phyloP scores from a whole-genome alignment of 2,888 invertebrate species.

The Apotomis capreana region DNA sequence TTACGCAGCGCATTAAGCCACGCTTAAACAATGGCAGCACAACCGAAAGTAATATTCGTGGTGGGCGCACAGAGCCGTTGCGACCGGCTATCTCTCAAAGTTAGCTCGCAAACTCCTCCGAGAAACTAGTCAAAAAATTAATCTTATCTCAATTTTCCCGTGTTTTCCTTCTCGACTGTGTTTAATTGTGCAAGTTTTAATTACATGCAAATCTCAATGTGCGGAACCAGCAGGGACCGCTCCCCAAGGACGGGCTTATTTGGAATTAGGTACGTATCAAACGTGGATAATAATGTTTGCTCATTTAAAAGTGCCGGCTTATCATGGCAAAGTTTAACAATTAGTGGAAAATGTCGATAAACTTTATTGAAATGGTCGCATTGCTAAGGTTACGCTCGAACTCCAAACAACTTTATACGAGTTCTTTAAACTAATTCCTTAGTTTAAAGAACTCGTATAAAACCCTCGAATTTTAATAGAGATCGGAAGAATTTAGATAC shows the following conservation, averaged over 20 bases:
- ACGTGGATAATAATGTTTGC: conserved; percentile 35
- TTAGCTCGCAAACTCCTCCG: conserved; percentile 61
- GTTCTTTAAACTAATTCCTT: conserved; percentile 21
- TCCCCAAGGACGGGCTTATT: conserved; percentile 59
- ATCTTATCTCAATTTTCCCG: conserved; percentile 76
- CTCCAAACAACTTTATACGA: conserved; percentile 26
- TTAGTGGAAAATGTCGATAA: conserved; percentile 33
- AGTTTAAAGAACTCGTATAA: too few relatives aligned
- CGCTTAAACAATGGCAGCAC: conserved; percentile 26
- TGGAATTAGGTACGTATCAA: conserved; percentile 41
- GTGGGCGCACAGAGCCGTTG: conserved; percentile 48
- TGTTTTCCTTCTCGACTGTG: conserved; percentile 71
- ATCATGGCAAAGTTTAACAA: conserved; percentile 34
- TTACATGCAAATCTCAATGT: conserved; percentile 72
- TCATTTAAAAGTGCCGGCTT: conserved; percentile 37
- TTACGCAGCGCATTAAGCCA: conserved; percentile 1
- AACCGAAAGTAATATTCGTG: conserved; percentile 51
- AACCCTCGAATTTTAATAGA: neutral
- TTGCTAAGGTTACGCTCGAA: conserved; percentile 13
- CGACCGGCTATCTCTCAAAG: conserved; percentile 57
- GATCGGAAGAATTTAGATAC: neutral
- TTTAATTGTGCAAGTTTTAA: conserved; percentile 79
- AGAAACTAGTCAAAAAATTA: conserved; percentile 74
- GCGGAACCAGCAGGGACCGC: conserved; percentile 56
- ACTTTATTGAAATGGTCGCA: conserved; percentile 35